Base-by-base conservation (phyloP, 2,888 invertebrate species). In the Eucriotettix oculatus region DNA sequence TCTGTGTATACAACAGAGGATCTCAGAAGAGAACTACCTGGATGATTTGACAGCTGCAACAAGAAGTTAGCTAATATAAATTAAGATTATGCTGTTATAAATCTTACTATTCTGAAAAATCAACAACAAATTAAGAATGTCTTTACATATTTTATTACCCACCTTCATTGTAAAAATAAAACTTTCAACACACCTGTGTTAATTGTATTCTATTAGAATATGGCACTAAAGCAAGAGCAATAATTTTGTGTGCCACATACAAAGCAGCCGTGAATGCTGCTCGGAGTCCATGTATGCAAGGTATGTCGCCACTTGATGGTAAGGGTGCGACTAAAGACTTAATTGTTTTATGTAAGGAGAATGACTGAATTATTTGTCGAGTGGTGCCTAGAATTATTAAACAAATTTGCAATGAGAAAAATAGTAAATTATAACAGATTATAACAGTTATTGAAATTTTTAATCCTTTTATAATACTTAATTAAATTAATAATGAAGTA, bases 281-380 rank as follows among this genome's bases (percentile, higher is more conserved):
- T 64, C 86, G 77, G 43, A 89, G 76, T 5, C 88, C 83, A 66
- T 89, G 84, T 62, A 88, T 79, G 68, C 86, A 83, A 43, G 80
- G 76, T 64, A 87, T 82, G 66, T 84, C 81, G 54, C 74, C 74
- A 42, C 77, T 78, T 1, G 72, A 69, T 0, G 72, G 69, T 0
- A 76, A 75, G 3, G 54, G 17, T 0, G 79, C 77, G 17, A 76
- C 78, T 63, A 87, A 74, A 68, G 80, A 78, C 58, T 71, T 71
- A 10, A 80, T 67, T 17, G 85, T 83, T 61, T 78, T 79, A 69
- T 83, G 81, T 10, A 86, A 73, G 0, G 87, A 87, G 73, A 88
- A 87, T 0, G 82, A 76, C 68, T 78, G 75, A 64, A 69, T 63
- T 2, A 58, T 11, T 9, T 61, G 56, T 43, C 56, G 48, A 11